phyloP scores from a whole-genome alignment of 2,113 vertebrate genomes.

The Thymallus thymallus region DNA sequence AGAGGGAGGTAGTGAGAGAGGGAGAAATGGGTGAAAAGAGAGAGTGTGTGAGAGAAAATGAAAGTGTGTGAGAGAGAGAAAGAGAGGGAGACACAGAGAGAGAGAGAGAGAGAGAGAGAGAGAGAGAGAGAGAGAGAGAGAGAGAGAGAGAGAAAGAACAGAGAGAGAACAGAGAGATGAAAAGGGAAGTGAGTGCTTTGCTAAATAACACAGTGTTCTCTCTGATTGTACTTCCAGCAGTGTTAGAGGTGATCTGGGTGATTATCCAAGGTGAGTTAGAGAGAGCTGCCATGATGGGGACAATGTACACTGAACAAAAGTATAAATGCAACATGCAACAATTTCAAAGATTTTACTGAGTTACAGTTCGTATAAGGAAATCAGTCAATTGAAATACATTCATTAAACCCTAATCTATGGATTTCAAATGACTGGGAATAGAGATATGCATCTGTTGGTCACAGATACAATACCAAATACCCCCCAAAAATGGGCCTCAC shows the following conservation, averaged over 20 bases:
- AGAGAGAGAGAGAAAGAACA: conserved; percentile 27
- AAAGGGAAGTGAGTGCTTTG: conserved; percentile 24
- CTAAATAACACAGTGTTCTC: conserved; percentile 34
- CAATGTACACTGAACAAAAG: too few relatives aligned
- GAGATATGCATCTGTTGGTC: too few relatives aligned
- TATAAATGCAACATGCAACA: too few relatives aligned
- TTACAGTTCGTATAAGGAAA: too few relatives aligned
- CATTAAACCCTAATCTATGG: too few relatives aligned
- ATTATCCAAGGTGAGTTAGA: conserved; percentile 11
- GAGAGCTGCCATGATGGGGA: too few relatives aligned
- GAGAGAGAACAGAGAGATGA: neutral
- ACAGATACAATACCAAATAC: too few relatives aligned
- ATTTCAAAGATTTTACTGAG: too few relatives aligned
- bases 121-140: conserved; percentile 9
- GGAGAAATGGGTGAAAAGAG: conserved; percentile 1
- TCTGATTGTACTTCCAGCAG: conserved; percentile 19
- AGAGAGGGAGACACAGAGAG: neutral
- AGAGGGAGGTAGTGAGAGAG: conserved; percentile 38
- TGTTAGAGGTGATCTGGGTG: conserved; percentile 24
- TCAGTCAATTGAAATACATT: too few relatives aligned
- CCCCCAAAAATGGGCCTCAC: too few relatives aligned
- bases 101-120: conserved; percentile 26
- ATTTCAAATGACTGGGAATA: too few relatives aligned
- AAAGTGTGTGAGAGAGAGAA: neutral
- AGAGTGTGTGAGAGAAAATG: neutral